Evolutionary conservation across 2,888 invertebrate species (phyloP).

Genomic region (Monopis laevigella): DNA sequence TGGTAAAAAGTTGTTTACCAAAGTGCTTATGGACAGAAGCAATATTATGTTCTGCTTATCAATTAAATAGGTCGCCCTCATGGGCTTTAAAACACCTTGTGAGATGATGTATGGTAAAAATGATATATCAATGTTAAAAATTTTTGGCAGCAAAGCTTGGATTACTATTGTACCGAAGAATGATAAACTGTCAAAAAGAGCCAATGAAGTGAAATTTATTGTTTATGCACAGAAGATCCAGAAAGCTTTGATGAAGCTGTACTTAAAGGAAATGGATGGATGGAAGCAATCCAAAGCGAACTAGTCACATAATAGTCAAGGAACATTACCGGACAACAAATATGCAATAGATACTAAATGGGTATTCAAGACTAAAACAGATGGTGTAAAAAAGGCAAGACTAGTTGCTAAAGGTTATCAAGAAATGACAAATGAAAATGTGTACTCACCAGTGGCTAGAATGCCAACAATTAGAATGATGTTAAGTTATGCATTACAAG

Average conservation of each 20-base stretch:
- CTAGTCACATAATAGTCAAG: too few species aligned
- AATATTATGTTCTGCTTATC: constrained; percentile 5
- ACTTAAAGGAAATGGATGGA: too few species aligned
- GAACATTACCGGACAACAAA: constrained; percentile 11
- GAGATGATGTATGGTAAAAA: constrained; percentile 10
- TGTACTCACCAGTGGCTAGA: constrained; percentile 17
- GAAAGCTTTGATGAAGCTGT: too few species aligned
- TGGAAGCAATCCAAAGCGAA: too few species aligned
- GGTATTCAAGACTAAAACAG: too few species aligned
- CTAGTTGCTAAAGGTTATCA: too few species aligned
- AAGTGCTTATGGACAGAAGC: constrained; percentile 12
- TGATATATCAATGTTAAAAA: constrained; percentile 7
- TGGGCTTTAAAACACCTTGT: constrained; percentile 8
- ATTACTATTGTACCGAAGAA: constrained; percentile 9
- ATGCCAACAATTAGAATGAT: constrained; percentile 14
- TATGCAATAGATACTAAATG: too few species aligned
- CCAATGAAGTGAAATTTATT: constrained; percentile 1
- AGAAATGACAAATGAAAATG: too few species aligned
- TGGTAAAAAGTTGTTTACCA: constrained; percentile 11
- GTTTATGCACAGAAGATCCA: too few species aligned
- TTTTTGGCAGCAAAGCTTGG: constrained; percentile 11
- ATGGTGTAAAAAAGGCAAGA: too few species aligned
- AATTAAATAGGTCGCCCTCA: constrained; percentile 11
- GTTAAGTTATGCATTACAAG: constrained; percentile 13
- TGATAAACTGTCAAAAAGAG: constrained; percentile 10